Evolutionary conservation across 1,140 invertebrate genomes (phyloP).

Genomic region (Aleiodes sp.): DNA sequence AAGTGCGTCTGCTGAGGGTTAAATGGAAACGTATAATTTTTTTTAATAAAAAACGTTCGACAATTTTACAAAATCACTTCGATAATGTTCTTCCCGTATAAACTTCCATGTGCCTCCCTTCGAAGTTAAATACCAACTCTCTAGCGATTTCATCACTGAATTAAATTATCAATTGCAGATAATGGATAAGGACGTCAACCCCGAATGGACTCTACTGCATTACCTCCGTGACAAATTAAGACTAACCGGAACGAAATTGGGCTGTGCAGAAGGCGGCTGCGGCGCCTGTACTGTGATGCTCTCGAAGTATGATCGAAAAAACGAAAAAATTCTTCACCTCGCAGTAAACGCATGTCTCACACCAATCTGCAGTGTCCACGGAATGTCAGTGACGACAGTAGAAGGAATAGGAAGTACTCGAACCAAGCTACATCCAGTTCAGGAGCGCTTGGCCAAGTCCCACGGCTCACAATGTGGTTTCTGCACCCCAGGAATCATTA

Average conservation of each 20-base stretch:
- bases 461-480: conserved; percentile 93
- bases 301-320: conserved; percentile 75
- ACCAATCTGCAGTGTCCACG: conserved; percentile 85
- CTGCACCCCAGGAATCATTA: conserved; percentile 86
- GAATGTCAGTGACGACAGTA: conserved; percentile 86
- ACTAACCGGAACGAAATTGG: conserved; percentile 88
- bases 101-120: too few species aligned
- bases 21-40: too few species aligned
- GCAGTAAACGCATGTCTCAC: conserved; percentile 90
- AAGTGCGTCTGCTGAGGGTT: too few species aligned
- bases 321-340: conserved; percentile 75
- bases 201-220: conserved; percentile 85
- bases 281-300: conserved; percentile 95
- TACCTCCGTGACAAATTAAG: conserved; percentile 83
- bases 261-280: conserved; percentile 94
- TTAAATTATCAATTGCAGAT: conserved; percentile 74
- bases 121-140: too few species aligned
- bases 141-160: too few species aligned
- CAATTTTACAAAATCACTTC: conserved; percentile 16
- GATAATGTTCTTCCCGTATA: conserved; percentile 9
- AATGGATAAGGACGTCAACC: conserved; percentile 76
- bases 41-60: too few species aligned
- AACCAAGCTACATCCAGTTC: conserved; percentile 80
- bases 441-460: conserved; percentile 86
- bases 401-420: conserved; percentile 85